A percentile compares a stretch with the other conserved stretches of the same genome.
These are phyloP conservation scores for Catalaphyllia jardinei DNA, from an alignment of 64 coral and sea anemone species.

Conservation along the genomic window DNA sequence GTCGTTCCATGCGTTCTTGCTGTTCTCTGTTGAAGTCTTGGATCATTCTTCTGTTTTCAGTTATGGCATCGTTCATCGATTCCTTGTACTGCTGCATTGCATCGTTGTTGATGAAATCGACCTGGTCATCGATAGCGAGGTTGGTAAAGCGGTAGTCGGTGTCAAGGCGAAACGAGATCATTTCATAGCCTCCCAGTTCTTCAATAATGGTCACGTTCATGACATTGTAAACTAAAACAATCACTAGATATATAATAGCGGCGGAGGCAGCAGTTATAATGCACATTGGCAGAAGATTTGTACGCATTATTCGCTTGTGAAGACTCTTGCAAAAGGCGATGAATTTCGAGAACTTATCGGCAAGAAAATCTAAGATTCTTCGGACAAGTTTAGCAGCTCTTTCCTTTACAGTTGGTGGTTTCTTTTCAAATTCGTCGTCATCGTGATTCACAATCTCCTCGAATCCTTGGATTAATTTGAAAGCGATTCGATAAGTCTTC, in stretches of 20 bases:
- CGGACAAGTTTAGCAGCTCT: conserved; percentile 7
- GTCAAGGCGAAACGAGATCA: conserved; percentile 58
- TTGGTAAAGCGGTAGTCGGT: conserved; percentile 68
- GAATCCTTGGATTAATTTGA: conserved; percentile 73
- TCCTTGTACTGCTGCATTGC: conserved; percentile 72
- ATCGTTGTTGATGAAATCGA: conserved; percentile 68
- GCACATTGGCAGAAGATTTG: conserved; percentile 62
- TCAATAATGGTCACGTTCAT: conserved; percentile 81
- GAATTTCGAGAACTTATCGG: conserved; percentile 49
- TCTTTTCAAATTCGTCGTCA: conserved; percentile 48
- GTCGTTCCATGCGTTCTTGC: conserved; percentile 27
- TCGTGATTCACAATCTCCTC: conserved; percentile 71
- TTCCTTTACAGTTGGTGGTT: conserved; percentile 2
- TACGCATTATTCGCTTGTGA: conserved; percentile 60
- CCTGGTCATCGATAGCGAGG: conserved; percentile 51
- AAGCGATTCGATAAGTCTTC: conserved; percentile 61
- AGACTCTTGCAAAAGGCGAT: conserved; percentile 50
- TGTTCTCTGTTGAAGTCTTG: conserved; percentile 52
- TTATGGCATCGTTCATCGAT: conserved; percentile 23
- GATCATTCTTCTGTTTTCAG: conserved; percentile 41
- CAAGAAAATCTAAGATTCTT: conserved; percentile 30
- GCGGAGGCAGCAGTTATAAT: conserved; percentile 27
- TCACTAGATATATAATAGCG: conserved; percentile 38
- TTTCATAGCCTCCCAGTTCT: conserved; percentile 58
- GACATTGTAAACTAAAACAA: conserved; percentile 54